phyloP scores from a whole-genome alignment of 2,797 vertebrate genomes.

The Periophthalmus magnuspinnatus region DNA sequence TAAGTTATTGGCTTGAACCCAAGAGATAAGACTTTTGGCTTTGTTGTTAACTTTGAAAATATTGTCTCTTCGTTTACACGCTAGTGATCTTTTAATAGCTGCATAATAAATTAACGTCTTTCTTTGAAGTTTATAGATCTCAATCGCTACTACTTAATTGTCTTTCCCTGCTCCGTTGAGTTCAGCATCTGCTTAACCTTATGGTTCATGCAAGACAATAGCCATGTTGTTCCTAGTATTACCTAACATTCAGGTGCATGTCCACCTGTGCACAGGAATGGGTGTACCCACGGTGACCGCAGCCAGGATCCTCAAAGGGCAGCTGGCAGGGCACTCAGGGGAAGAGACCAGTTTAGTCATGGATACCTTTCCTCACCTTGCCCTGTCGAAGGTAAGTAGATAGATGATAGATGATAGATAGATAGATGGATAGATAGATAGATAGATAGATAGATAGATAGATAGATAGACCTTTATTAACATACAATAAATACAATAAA shows the following conservation, averaged over 20 bases:
- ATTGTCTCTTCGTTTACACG: neutral
- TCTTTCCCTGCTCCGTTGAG: slow-evolving; percentile 20
- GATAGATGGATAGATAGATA: too few species aligned
- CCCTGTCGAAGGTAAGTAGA: slow-evolving; percentile 82
- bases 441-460: too few species aligned
- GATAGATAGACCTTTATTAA: too few species aligned
- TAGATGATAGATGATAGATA: too few species aligned
- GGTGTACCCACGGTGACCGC: slow-evolving; percentile 80
- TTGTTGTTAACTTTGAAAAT: neutral
- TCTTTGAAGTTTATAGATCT: neutral
- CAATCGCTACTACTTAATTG: neutral
- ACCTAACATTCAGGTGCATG: slow-evolving; percentile 35
- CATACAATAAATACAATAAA: too few species aligned
- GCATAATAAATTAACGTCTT: neutral
- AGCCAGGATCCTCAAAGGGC: slow-evolving; percentile 81
- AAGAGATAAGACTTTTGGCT: neutral
- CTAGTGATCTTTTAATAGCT: neutral
- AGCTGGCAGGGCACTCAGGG: slow-evolving; percentile 64
- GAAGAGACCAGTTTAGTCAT: slow-evolving; percentile 79
- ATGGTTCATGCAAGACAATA: slow-evolving; percentile 24
- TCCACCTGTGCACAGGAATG: slow-evolving; percentile 73
- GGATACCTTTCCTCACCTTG: slow-evolving; percentile 80
- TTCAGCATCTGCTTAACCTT: slow-evolving; percentile 13
- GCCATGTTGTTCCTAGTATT: slow-evolving; percentile 18
- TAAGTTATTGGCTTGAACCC: neutral